phyloP scores from a whole-genome alignment of 1,140 invertebrate genomes.

The Apis cerana region DNA sequence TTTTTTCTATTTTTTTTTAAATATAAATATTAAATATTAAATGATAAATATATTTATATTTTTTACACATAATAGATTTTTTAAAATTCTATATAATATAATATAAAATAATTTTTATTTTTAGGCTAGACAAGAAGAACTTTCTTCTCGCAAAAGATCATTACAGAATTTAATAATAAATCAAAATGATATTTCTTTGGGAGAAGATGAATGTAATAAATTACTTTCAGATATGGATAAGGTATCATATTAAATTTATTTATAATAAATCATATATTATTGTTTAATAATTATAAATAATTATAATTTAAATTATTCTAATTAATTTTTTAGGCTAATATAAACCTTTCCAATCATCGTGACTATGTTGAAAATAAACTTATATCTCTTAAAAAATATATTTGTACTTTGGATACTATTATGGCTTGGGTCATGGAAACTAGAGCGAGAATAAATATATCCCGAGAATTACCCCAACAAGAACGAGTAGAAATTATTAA shows the following conservation, averaged over 20 bases:
- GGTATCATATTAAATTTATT: slow-evolving; percentile 71
- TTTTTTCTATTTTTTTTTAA: too few relatives aligned
- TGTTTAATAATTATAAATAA: neutral
- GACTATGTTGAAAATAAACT: slow-evolving; percentile 84
- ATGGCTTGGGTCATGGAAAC: slow-evolving; percentile 83
- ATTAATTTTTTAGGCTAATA: slow-evolving; percentile 75
- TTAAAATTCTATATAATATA: neutral
- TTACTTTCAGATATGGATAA: slow-evolving; percentile 81
- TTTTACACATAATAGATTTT: neutral
- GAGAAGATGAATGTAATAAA: slow-evolving; percentile 77
- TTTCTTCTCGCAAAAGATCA: slow-evolving; percentile 81
- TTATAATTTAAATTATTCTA: neutral
- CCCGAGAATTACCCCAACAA: slow-evolving; percentile 78
- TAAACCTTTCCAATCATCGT: slow-evolving; percentile 81
- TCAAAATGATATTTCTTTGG: slow-evolving; percentile 74
- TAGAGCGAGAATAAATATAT: slow-evolving; percentile 80
- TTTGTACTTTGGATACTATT: slow-evolving; percentile 82
- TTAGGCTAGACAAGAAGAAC: slow-evolving; percentile 87
- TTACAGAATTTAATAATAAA: slow-evolving; percentile 82
- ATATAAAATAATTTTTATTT: slow-evolving; percentile 35
- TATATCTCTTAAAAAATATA: slow-evolving; percentile 83
- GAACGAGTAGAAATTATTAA: slow-evolving; percentile 82
- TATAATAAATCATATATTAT: slow-evolving; percentile 14
- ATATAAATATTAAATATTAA: neutral
- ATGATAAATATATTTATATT: neutral